These are phyloP conservation scores for Drosophila persimilis DNA, from an alignment of 1,140 invertebrate genomes.

Conservation along the genomic window DNA sequence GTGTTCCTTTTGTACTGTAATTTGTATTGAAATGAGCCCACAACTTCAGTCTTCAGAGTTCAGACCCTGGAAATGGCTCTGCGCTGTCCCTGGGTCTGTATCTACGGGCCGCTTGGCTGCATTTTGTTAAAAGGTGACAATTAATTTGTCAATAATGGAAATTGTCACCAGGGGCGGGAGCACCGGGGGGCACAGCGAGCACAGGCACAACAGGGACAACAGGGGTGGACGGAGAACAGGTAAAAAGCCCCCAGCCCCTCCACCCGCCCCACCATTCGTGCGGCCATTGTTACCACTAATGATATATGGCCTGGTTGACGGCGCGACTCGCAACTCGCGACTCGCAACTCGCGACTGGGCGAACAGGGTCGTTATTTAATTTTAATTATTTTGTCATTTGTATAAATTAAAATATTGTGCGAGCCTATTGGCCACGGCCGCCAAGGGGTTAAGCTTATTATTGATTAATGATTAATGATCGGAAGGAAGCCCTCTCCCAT, in stretches of 20 bases:
- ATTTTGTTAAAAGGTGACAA: conserved; percentile 81
- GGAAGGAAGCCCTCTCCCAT: conserved; percentile 7
- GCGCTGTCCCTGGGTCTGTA: too few species aligned
- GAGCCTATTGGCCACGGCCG: conserved; percentile 20
- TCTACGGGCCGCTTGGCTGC: conserved; percentile 40
- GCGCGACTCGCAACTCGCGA: too few species aligned
- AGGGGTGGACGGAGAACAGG: conserved; percentile 1
- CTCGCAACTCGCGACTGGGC: conserved; percentile 5
- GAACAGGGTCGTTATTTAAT: conserved; percentile 32
- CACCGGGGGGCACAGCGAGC: neutral
- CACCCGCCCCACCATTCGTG: conserved; percentile 48
- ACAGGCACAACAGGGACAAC: neutral
- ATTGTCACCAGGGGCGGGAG: conserved; percentile 50
- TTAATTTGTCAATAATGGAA: conserved; percentile 80
- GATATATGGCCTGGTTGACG: conserved; percentile 71
- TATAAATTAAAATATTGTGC: conserved; percentile 72
- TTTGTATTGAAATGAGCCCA: conserved; percentile 66
- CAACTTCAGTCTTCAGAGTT: too few species aligned
- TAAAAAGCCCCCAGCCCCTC: conserved; percentile 13
- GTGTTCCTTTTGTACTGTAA: conserved; percentile 54
- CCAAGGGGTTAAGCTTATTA: conserved; percentile 36
- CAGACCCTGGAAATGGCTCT: too few species aligned
- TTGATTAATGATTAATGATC: conserved; percentile 56
- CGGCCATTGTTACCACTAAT: conserved; percentile 64
- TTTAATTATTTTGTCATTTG: conserved; percentile 82